Base-by-base conservation (phyloP, 1,140 invertebrate genomes). In the Diorhabda elongata region DNA sequence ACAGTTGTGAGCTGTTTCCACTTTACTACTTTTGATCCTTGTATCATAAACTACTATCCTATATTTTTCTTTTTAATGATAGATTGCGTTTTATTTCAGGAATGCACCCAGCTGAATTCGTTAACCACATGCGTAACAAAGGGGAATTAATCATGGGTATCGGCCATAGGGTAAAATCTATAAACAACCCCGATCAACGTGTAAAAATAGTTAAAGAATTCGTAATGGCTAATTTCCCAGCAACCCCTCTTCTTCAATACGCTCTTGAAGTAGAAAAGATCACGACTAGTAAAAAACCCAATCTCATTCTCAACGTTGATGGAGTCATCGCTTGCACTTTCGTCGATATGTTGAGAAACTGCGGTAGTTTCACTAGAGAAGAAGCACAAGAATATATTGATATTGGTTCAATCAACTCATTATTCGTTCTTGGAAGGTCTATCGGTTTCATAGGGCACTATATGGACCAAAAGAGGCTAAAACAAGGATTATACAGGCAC, bases 401-500 rank as follows among this genome's bases (percentile, higher is more conserved):
- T 76, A 98, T 98, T 82, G 98, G 98, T 65, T 92, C 96, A 2
- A 93, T 99, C 72, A 99, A 99, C 83, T 98, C 97, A 7, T 85
- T 99, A 43, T 99, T 99, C 84, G 97, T 99, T 42, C 87, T 99
- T 52, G 98, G 98, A 47, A 88, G 98, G 73, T 98, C 94, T 80
- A 97, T 99, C 86, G 98, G 98, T 69, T 98, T 99, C 78, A 98
- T 99, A 81, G 98, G 97, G 60, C 98, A 99, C 82, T 99, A 93
- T 79, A 90, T 99, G 85, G 98, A 99, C 84, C 98, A 99, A 84
- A 98, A 97, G 83, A 86, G 98, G 72, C 87, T 99, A 82, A 98
- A 99, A 81, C 98, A 99, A 87, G 98, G 97, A 8, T 87, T 99
- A 5, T 99, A 99, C 83, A 90, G 98, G 75, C 98, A 99, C 84